Conservation (phyloP, 2,113 vertebrate species). For the Gracilinanus agilis region DNA sequence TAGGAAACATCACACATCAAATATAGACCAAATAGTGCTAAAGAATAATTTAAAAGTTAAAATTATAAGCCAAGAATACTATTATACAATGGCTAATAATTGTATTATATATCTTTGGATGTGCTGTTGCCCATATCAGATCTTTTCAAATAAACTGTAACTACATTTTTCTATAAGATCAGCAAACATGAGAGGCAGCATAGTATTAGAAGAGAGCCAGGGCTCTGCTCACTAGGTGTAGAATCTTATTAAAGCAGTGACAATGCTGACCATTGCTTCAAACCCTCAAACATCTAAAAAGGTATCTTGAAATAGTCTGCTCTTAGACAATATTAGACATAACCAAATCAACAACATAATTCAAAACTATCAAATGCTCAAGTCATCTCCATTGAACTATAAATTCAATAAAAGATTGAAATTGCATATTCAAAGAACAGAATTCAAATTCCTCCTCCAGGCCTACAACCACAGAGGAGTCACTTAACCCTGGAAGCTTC, state of each 20-base stretch:
- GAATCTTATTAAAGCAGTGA: not conserved
- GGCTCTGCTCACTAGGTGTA: too few relatives aligned
- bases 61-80: slow-evolving; percentile 28
- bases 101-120: slow-evolving; percentile 12
- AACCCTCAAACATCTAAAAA: not conserved
- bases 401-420: not conserved
- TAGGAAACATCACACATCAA: not conserved
- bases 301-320: not conserved
- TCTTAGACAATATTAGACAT: not conserved
- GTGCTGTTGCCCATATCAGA: not conserved
- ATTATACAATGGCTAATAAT: slow-evolving; percentile 1
- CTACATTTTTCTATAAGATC: too few relatives aligned
- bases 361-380: not conserved
- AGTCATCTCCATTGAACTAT: not conserved
- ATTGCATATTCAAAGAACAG: too few relatives aligned
- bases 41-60: slow-evolving; percentile 11
- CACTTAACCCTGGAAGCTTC: too few relatives aligned
- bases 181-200: too few relatives aligned
- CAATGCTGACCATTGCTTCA: not conserved
- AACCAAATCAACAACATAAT: not conserved
- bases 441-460: too few relatives aligned
- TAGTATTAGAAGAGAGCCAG: too few relatives aligned
- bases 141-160: slow-evolving; percentile 1
- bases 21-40: slow-evolving; percentile 22
- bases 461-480: too few relatives aligned